A percentile compares a stretch with the other conserved stretches of the same genome.
These are phyloP conservation scores for Ischnura elegans DNA, from an alignment of 2,888 invertebrate species.

Conservation along the genomic window DNA sequence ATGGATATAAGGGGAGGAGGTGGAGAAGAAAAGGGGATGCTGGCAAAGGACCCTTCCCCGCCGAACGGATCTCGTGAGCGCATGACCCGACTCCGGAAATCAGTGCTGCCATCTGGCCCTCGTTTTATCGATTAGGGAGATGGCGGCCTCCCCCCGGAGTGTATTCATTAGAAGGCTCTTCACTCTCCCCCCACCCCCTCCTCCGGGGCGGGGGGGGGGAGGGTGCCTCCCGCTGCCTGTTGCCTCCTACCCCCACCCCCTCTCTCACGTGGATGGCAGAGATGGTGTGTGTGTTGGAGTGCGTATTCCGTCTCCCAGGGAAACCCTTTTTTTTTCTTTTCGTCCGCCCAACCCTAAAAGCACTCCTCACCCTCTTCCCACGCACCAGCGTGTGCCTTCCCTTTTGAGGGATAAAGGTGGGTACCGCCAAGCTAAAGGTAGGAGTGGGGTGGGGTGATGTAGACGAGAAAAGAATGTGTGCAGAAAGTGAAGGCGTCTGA, in stretches of 20 bases:
- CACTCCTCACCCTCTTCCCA: neutral
- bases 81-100: constrained; percentile 63
- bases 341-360: neutral
- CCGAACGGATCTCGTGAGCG: constrained; percentile 42
- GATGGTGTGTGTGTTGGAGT: neutral
- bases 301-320: neutral
- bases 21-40: neutral
- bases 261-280: neutral
- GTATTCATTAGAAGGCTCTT: constrained; percentile 63
- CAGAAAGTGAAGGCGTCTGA: too few species aligned
- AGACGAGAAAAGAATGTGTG: too few species aligned
- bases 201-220: too few species aligned
- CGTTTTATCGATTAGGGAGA: constrained; percentile 67
- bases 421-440: too few species aligned
- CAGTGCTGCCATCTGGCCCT: constrained; percentile 67
- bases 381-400: neutral
- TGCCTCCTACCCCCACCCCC: constrained; percentile 3
- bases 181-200: neutral
- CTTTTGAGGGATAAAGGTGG: too few species aligned
- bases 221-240: neutral
- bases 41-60: neutral
- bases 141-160: constrained; percentile 19
- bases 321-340: constrained; percentile 3
- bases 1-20: neutral
- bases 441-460: too few species aligned